These are phyloP conservation scores for Toxotes chatareus DNA, from an alignment of 2,113 vertebrate species.

Conservation along the genomic window DNA sequence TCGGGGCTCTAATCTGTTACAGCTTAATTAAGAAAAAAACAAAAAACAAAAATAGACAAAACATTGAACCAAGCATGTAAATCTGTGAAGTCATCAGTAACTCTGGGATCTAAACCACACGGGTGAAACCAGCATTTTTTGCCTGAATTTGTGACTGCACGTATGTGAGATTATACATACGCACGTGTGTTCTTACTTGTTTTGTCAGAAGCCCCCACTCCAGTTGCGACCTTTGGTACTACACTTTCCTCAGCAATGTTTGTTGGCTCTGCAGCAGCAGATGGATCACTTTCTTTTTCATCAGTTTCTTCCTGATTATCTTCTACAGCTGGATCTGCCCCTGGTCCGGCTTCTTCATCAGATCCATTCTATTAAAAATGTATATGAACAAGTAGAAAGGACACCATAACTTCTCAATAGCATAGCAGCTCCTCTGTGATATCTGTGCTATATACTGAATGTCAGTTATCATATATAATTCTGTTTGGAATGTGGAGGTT, in stretches of 20 bases:
- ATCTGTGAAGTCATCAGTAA: too few species aligned
- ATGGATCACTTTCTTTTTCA: not conserved
- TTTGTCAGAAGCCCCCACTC: not conserved
- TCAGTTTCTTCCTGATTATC: slow-evolving; percentile 9
- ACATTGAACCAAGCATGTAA: too few species aligned
- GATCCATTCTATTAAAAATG: slow-evolving; percentile 35
- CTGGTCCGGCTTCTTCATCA: not conserved
- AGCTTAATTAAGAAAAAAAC: not conserved
- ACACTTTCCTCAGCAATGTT: not conserved
- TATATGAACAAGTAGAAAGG: too few species aligned
- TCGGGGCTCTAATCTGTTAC: not conserved
- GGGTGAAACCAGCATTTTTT: not conserved
- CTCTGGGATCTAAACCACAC: too few species aligned
- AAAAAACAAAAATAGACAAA: too few species aligned
- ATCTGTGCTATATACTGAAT: not conserved
- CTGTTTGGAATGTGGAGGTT: not conserved
- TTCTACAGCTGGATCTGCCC: not conserved
- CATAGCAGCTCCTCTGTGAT: not conserved
- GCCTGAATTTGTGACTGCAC: not conserved
- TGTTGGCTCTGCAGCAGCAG: not conserved
- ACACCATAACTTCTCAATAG: not conserved
- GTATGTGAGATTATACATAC: not conserved
- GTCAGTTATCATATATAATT: not conserved
- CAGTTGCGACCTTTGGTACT: too few species aligned
- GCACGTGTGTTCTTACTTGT: slow-evolving; percentile 31